phyloP scores from a whole-genome alignment of 1,140 invertebrate species.

The Rhagoletis pomonella region DNA sequence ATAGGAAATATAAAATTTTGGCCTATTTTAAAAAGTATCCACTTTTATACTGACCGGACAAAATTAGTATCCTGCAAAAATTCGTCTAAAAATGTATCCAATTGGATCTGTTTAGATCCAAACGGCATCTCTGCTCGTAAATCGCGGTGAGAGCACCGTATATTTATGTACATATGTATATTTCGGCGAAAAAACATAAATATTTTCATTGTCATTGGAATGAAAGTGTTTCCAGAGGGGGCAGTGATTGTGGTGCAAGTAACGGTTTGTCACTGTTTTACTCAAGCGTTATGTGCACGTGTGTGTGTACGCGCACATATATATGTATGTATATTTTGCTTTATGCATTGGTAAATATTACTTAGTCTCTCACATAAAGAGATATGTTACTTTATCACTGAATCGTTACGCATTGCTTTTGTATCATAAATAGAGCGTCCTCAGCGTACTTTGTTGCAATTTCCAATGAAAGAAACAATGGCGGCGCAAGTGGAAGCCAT shows the following conservation, averaged over 20 bases:
- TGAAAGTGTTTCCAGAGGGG: neutral
- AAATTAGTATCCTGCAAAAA: too few species aligned
- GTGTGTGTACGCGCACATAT: neutral
- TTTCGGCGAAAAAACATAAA: slow-evolving; percentile 6
- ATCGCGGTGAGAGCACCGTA: neutral
- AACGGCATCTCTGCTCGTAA: neutral
- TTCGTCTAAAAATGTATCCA: too few species aligned
- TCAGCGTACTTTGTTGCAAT: neutral
- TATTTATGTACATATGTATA: too few species aligned
- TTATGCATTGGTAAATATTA: too few species aligned
- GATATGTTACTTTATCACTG: neutral
- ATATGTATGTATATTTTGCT: neutral
- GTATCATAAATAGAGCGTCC: neutral
- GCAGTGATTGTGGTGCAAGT: neutral
- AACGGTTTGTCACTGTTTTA: neutral
- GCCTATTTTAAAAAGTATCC: too few species aligned
- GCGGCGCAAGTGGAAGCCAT: neutral
- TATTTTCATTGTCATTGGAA: slow-evolving; percentile 49
- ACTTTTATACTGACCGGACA: too few species aligned
- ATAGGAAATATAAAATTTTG: too few species aligned
- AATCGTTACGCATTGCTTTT: slow-evolving; percentile 1
- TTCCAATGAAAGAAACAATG: too few species aligned
- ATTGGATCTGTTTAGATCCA: too few species aligned
- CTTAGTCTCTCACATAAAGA: neutral
- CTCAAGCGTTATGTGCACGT: neutral